Evolutionary conservation across 2,797 vertebrate species (phyloP), one percentile per base, ranked within the genome.

Genomic region (Betta splendens): DNA sequence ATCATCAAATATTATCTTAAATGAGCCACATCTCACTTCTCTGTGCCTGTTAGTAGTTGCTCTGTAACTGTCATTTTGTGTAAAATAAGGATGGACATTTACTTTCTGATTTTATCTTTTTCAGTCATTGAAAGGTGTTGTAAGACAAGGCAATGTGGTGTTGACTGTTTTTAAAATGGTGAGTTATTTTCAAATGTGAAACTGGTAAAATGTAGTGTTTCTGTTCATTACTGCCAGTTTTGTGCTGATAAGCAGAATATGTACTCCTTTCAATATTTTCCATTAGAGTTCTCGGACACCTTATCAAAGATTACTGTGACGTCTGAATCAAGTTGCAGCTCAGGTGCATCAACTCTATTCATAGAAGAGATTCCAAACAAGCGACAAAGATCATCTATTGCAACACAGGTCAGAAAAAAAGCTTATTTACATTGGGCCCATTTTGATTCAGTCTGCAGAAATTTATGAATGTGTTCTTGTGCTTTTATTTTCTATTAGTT

Each of bases 351-450:
- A 37, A 10, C 35, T 37, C 9, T 36, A 37, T 9, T 9, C 35
- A 5, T 36, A 3, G 16, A 36, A 36, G 7, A 36, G 35, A 8
- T 36, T 3, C 35, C 3, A 3, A 9, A 9, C n/a, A 36, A 36
- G 8, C 5, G n/a, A 35, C 15, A 4, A 16, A 8, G 33, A 36
- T 2, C 45, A 47, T 5, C 40, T 15, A 54, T 55, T 65, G 29
- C 49, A 35, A 52, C 55, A 56, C 22, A 64, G 66, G 40, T 62
- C 43, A 3, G 2, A n/a, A 39, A 61, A 23, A 55, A 51, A 23
- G 3, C 8, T 31, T 47, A 9, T 39, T n/a, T 29, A 16, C 26
- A 17, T 28, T 16, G 2, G 5, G 7, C 43, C 23, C 13, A 15
- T 40, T 42, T 18, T n/a, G n/a, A 28, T 28, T 26, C 3, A 47